Base-by-base conservation (phyloP, 2,797 vertebrate species). In the Phoeniculus purpureus region DNA sequence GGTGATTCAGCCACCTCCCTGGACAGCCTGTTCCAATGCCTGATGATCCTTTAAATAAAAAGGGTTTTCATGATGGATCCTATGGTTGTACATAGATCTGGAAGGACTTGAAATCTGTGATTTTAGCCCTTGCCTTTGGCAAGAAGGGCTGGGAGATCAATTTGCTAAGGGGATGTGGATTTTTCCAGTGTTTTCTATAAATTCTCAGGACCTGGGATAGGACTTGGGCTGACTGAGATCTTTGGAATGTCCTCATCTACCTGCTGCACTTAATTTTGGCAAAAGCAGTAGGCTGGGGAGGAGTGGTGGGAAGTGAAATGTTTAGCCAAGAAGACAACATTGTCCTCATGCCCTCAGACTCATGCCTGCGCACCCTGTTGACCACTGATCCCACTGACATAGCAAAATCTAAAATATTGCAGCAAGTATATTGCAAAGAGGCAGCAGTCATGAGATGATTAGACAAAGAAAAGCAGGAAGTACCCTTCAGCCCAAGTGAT, bases 291-390 rank as follows among this genome's bases (percentile, higher is more conserved):
- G 47, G 6, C 12, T 66, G 26, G 2, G 5, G 19, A 18, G 29
- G 82, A 75, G 48, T 11, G 29, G 12, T 15, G 25, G 73, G 71
- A 74, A 58, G 9, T 34, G 37, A 52, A 2, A 47, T 7, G 21
- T 72, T 67, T 55, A 73, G 11, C 59, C 40, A 73, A 60, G 62
- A 56, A 52, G 25, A 32, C 65, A 65, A n/a, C 0, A 0, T 59
- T 92, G 23, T 71, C 18, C 29, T 71, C 29, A 4, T 45, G 26
- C 47, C 40, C 56, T 81, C 74, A 72, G n/a, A n/a, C 22, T 16
- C 2, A 0, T 70, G 34, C 56, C 47, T 32, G 17, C 0, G 0
- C n/a, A 12, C 9, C 8, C 34, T 10, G 8, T 88, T 2, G 0
- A 43, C 29, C 0, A 0, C 75, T 31, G 1, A 74, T 86, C 45